Evolutionary conservation across 2,888 invertebrate genomes (phyloP).

Genomic region (Acanthosepion esculentum): DNA sequence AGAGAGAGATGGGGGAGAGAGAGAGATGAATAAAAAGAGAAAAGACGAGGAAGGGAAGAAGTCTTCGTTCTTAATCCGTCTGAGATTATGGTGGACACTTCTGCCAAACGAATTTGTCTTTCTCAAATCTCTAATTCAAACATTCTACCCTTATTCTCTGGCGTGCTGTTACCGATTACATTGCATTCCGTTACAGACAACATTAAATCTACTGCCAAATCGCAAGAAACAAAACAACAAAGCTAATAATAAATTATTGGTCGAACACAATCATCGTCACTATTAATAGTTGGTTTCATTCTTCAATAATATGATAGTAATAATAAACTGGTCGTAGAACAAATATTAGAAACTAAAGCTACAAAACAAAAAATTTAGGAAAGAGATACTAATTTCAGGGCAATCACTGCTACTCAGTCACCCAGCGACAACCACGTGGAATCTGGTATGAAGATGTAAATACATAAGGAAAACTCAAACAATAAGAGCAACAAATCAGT

Average conservation of each 20-base stretch:
- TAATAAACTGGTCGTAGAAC: no score
- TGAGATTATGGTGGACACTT: neutral
- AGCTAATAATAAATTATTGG: neutral
- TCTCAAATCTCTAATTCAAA: conserved; percentile 15
- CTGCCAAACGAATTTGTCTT: neutral
- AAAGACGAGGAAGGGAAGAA: neutral
- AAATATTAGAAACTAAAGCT: no score
- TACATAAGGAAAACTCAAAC: no score
- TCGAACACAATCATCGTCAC: neutral
- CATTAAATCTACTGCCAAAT: neutral
- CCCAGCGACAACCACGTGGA: no score
- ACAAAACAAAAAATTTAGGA: no score
- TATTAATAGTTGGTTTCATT: neutral
- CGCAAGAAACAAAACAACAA: neutral
- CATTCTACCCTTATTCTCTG: neutral
- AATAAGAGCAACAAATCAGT: no score
- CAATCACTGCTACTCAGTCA: no score
- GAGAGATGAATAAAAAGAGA: neutral
- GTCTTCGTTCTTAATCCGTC: neutral
- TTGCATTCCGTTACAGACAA: neutral
- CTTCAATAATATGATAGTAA: neutral
- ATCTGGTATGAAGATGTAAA: no score
- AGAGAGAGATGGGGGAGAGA: neutral
- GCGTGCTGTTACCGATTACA: neutral
- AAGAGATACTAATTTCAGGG: no score